A percentile compares a stretch with the other conserved stretches of the same genome.
Evolutionary conservation across 2,797 vertebrate species (phyloP).

Genomic region (Cephalopachus bancanus): DNA sequence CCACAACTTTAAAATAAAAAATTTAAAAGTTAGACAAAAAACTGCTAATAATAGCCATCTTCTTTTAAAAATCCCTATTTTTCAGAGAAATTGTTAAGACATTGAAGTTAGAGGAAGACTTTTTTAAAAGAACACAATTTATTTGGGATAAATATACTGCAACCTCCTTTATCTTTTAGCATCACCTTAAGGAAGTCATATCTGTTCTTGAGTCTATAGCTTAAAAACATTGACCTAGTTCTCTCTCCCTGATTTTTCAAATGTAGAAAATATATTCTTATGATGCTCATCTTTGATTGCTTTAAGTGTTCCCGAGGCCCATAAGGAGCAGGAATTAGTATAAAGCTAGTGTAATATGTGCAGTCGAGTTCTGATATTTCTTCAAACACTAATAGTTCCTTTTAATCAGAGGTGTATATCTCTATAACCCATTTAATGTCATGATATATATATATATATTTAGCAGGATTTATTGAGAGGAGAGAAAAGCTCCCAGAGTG

Average conservation of each 20-base stretch:
- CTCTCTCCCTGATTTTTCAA: neutral
- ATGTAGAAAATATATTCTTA: neutral
- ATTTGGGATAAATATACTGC: neutral
- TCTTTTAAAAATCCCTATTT: neutral
- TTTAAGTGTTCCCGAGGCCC: neutral
- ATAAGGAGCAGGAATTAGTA: neutral
- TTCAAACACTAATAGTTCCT: neutral
- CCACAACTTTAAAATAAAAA: too few relatives aligned
- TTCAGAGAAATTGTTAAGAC: neutral
- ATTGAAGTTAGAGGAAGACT: neutral
- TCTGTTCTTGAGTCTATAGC: neutral
- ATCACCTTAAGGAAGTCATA: neutral
- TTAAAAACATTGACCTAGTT: neutral
- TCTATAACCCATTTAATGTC: neutral
- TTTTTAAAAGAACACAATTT: neutral
- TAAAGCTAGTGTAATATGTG: neutral
- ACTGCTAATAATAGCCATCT: neutral
- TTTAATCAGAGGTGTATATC: neutral
- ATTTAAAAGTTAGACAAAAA: neutral
- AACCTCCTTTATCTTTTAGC: neutral
- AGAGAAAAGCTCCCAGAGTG: too few relatives aligned
- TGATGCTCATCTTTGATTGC: neutral
- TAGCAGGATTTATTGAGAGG: too few relatives aligned
- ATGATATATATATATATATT: neutral
- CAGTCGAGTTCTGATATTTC: neutral